These are phyloP conservation scores for Gymnoscelis rufifasciata DNA, from an alignment of 2,888 invertebrate genomes.

Conservation along the genomic window DNA sequence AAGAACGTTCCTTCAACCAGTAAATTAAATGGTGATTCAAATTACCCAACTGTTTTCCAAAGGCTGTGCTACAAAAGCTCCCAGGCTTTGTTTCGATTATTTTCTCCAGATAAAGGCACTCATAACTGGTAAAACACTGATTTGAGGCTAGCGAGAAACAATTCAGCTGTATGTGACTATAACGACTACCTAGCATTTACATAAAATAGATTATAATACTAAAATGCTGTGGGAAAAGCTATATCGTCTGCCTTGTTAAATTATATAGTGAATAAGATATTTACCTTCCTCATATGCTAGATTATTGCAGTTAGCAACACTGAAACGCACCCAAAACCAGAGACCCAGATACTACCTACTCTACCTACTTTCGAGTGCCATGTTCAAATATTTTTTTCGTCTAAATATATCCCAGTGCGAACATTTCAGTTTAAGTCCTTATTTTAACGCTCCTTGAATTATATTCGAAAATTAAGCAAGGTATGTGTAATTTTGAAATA, in stretches of 20 bases:
- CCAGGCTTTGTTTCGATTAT: constrained; percentile 15
- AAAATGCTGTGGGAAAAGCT: background rate
- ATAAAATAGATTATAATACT: background rate
- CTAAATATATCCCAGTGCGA: no score
- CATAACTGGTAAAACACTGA: constrained; percentile 17
- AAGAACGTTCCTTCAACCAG: no score
- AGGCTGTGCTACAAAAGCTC: constrained; percentile 10
- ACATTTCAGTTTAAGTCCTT: no score
- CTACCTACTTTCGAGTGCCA: no score
- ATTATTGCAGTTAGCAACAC: background rate
- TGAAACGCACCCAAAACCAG: no score
- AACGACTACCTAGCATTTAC: constrained; percentile 1
- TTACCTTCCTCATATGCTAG: background rate
- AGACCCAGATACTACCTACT: no score
- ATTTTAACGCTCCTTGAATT: no score
- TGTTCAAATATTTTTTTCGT: no score
- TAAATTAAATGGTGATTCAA: background rate
- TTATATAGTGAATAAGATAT: background rate
- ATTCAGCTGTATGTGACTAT: constrained; percentile 2
- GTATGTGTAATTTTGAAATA: no score
- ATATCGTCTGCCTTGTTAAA: background rate
- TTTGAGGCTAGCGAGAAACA: constrained; percentile 2
- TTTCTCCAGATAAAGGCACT: constrained; percentile 10
- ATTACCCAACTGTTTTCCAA: background rate
- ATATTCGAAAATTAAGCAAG: no score